A percentile compares a stretch with the other conserved stretches of the same genome.
Evolutionary conservation across 2,797 vertebrate genomes (phyloP).

Genomic region (Gadopsis bispinosus): DNA sequence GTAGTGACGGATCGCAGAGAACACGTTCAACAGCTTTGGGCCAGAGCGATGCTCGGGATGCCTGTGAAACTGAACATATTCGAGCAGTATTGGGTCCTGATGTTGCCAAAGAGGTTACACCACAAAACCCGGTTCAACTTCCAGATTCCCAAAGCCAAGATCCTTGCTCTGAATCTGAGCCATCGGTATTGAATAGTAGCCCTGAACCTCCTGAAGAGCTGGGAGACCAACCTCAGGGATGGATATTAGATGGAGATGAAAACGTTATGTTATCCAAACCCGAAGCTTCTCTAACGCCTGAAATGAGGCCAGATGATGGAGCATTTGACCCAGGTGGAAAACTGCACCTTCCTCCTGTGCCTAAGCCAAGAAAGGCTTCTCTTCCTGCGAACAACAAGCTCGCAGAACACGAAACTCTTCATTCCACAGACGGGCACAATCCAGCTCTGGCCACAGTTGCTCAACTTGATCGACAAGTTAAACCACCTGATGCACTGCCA

Average conservation of each 20-base stretch:
- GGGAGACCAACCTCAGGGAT: neutral
- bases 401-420: neutral
- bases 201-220: constrained; percentile 9
- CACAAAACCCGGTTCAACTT: constrained; percentile 16
- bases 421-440: neutral
- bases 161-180: neutral
- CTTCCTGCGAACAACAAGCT: neutral
- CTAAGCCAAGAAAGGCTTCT: constrained; percentile 32
- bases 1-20: constrained; percentile 11
- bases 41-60: neutral
- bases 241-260: neutral
- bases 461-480: neutral
- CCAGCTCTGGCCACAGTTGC: neutral
- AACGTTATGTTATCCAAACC: neutral
- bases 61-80: neutral
- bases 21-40: neutral
- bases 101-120: constrained; percentile 3
- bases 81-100: neutral
- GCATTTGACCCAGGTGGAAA: constrained; percentile 72
- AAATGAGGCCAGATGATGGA: constrained; percentile 41
- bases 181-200: neutral
- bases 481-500: constrained; percentile 15
- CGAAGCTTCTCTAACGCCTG: constrained; percentile 35
- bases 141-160: neutral
- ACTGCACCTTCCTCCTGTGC: neutral